phyloP scores from a whole-genome alignment of 2,113 vertebrate species.

The Dinomys branickii region DNA sequence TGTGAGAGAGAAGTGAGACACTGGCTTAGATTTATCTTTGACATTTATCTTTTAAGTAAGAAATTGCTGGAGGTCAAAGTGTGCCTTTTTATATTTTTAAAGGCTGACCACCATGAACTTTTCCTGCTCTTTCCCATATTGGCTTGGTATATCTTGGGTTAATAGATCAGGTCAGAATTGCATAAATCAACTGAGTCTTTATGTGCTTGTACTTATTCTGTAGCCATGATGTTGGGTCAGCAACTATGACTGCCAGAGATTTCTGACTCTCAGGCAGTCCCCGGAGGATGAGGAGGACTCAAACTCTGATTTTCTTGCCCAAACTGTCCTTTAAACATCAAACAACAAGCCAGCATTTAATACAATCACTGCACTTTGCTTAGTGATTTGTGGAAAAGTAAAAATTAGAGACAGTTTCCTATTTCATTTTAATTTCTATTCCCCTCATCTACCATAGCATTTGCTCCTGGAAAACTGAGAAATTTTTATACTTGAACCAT shows the following conservation, averaged over 20 bases:
- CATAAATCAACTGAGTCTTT: conserved; percentile 27
- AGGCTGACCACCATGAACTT: conserved; percentile 18
- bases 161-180: conserved; percentile 48
- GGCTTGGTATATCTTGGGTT: conserved; percentile 31
- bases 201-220: conserved; percentile 44
- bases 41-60: conserved; percentile 78
- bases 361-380: background rate
- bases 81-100: conserved; percentile 48
- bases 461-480: background rate
- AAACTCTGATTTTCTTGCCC: background rate
- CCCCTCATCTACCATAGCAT: background rate
- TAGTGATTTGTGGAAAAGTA: conserved; percentile 14
- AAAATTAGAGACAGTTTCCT: background rate
- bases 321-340: background rate
- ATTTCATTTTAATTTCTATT: background rate
- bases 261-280: background rate
- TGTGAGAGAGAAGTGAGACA: conserved; percentile 64
- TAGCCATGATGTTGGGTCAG: conserved; percentile 37
- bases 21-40: conserved; percentile 77
- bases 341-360: background rate
- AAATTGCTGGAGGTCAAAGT: conserved; percentile 60
- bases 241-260: conserved; percentile 4
- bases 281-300: background rate
- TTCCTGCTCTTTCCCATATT: conserved; percentile 10
- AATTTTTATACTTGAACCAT: background rate